Conservation (phyloP, 37 sponge, comb jelly and placozoan species). For the Spongilla lacustris region DNA sequence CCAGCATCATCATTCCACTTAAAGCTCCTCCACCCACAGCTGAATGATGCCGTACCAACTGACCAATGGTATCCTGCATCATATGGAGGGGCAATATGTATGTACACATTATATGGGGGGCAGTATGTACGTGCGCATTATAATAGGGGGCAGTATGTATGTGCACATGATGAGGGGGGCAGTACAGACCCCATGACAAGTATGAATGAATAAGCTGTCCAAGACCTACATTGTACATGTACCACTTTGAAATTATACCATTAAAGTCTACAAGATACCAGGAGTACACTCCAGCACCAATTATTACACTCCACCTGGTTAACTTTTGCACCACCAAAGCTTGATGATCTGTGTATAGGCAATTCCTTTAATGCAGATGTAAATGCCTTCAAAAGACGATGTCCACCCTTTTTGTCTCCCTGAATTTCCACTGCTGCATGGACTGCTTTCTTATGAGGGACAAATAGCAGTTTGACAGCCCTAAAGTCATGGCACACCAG, state of each 20-base stretch:
- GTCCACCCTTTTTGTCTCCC: neutral
- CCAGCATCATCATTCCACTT: neutral
- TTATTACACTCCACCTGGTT: no score
- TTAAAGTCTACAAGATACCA: no score
- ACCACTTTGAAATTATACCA: no score
- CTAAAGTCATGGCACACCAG: slow-evolving; percentile 31
- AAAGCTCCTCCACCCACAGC: neutral
- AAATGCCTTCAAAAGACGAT: neutral
- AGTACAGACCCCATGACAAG: no score
- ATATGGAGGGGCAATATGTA: no score
- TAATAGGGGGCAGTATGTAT: no score
- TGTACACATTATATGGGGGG: no score
- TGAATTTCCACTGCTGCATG: neutral
- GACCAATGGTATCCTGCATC: neutral
- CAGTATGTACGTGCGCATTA: no score
- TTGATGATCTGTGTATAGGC: neutral
- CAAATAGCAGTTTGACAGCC: slow-evolving; percentile 49
- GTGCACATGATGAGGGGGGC: no score
- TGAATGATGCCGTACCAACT: neutral
- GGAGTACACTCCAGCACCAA: no score
- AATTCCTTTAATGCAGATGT: neutral
- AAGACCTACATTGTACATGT: no score
- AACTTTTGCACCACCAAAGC: neutral
- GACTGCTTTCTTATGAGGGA: neutral
- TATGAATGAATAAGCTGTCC: no score